Base-by-base conservation (phyloP, 2,888 invertebrate genomes). In the Patella caerulea region DNA sequence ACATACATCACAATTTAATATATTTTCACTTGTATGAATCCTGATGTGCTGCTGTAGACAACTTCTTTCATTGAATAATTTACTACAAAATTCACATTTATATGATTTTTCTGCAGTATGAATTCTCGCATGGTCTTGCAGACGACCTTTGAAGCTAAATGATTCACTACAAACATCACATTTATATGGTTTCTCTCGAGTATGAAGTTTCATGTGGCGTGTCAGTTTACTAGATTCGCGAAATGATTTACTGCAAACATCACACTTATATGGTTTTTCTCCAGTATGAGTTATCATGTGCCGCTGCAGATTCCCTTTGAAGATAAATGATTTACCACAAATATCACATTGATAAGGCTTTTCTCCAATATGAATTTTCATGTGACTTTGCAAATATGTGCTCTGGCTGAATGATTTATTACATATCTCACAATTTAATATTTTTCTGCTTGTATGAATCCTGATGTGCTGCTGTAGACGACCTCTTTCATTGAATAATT, bases 51-150 rank as follows among this genome's bases (percentile, higher is more conserved):
- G n/a, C n/a, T n/a, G 7, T 29, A 79, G 29, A 29, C 76, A 65
- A 17, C 71, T 54, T 1, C n/a, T 15, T 9, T 74, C 53, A 53
- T 59, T 54, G 52, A 73, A 78, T n/a, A 17, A n/a, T 34, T 78
- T 78, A 59, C 53, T 34, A 59, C 78, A 78, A 9, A 78, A 71
- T 3, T 78, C 78, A 72, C 78, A 78, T 29, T 56, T 52, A n/a
- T 52, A 74, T 29, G 71, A 52, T 9, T 69, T 34, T 12, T 76
- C 72, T n/a, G 45, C 59, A 0, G 45, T n/a, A n/a, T 74, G 71
- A 65, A 19, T 65, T 65, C 59, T 4, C 2, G 17, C 19, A 19
- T 65, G 59, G 5, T 19, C 11, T 1, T 19, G 9, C n/a, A n/a
- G 19, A 19, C 19, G n/a, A 65, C 19, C 19, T 19, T 65, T 65